Base-by-base conservation (phyloP, 2,113 vertebrate species). In the Hippocampus abdominalis region DNA sequence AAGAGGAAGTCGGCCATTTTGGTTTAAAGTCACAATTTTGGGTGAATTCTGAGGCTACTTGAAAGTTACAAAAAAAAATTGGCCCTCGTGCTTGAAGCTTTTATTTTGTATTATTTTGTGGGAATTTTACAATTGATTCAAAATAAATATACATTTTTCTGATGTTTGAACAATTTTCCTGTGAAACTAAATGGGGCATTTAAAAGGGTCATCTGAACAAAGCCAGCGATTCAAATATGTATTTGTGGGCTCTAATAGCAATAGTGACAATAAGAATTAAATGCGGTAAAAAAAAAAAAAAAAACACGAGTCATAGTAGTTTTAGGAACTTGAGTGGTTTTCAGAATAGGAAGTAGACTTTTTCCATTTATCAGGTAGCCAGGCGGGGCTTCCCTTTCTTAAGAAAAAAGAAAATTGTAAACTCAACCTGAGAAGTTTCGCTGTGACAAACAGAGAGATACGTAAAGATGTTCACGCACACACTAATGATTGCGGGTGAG, bases 401-500 rank as follows among this genome's bases (percentile, higher is more conserved):
- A 61, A 21, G 46, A 42, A 42, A 44, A 75, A 80, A 61, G n/a
- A 40, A 73, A 80, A 77, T 74, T 2, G 5, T 32, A 0, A 9
- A 49, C 6, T 23, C 65, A 6, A 13, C 4, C 48, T 54, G 15
- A 32, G 71, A 21, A 77, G 74, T 69, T 39, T 71, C 53, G 4
- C 54, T 44, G 54, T n/a, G 4, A 48, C n/a, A 51, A 66, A 78
- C 63, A 13, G 25, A 36, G 57, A 62, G 44, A 56, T 49, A 67
- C 8, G n/a, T 25, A 53, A 46, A 39, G 46, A 66, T 75, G 62
- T 49, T 4, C 44, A 56, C 63, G 27, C 54, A 72, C 13, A 70
- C 8, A 68, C 69, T 69, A 46, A 78, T 78, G 67, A 76, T 73
- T 59, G 66, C 73, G 18, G 87, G 89, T 90, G 72, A 87, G 86